Base-by-base conservation (phyloP, 1,140 invertebrate genomes). In the Aphidius ervi region DNA sequence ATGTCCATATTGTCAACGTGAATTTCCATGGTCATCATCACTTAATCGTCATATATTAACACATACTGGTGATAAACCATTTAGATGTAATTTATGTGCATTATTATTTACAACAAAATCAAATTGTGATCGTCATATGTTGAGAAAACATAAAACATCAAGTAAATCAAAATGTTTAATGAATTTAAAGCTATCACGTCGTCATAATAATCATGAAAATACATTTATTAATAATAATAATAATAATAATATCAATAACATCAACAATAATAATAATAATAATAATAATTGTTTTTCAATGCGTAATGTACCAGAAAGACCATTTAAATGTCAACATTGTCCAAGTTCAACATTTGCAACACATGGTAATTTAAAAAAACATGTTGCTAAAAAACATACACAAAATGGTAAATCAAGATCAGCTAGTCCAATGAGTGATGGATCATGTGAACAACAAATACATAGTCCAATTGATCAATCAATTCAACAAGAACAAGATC, bases 11-110 rank as follows among this genome's bases (percentile, higher is more conserved):
- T 98, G 96, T 74, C 84, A 88, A 52, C 83, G 95, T 37, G 92
- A 93, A 69, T 98, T 98, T 73, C 95, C 95, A 0, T 98, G 96
- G 96, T 91, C 91, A 5, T 96, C 93, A 9, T 97, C 95, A 0
- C 81, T 98, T 9, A 85, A 94, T 4, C 83, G 95, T 4, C 95
- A 98, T 74, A 91, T 97, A 37, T 83, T 95, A 0, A 97, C 94
- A 0, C 94, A 97, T 70, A 97, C 93, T 5, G 95, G 95, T 5
- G 94, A 97, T 73, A 98, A 98, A 71, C 96, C 96, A 0, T 98
- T 90, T 80, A 93, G 95, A 72, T 98, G 96, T 76, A 87, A 89
- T 2, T 88, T 93, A 65, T 98, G 96, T 73, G 88, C 90, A 0
- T 82, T 97, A 1, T 84, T 94, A 0, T 98, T 98, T 75, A 98